Base-by-base conservation (phyloP, 2,888 invertebrate species). In the Sminthurinus aureus region DNA sequence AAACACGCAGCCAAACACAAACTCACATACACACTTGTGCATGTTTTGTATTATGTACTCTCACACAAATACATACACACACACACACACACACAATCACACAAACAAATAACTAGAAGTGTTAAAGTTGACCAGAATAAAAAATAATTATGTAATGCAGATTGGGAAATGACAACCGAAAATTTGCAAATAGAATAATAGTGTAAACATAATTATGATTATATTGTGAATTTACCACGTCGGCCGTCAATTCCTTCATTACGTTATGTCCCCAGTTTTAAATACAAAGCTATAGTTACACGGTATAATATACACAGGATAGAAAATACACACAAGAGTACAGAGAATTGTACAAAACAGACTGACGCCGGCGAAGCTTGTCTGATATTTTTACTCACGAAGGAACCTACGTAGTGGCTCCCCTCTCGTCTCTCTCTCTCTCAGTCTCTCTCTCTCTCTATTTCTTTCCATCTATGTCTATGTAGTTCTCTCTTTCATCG, bases 341-440 rank as follows among this genome's bases (percentile, higher is more conserved):
- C 83, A 85, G 83, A 83, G 85, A 87, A 85, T 86, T 86, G 85
- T 86, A 86, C 87, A 86, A 82, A 74, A 84, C 77, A 83, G 85
- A 87, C 87, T 87, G 86, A 87, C 84, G 86, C 87, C 86, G 87
- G 87, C 81, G 83, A 84, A 76, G 82, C 82, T 85, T 26, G 79
- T 79, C 80, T 80, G 71, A 80, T 80, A 80, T 80, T 80, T 79
- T 80, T 80, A 80, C 80, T 80, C 73, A 38, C n/a, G 76, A 24
- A 79, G 58, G 69, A 79, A 79, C 64, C 64, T 79, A 51, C 51
- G 69, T 11, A 18, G 52, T 50, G 52, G 52, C 80, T 66, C 38
- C 69, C 24, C 38, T 20, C 20, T 50, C 52, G 12, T 58, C 76
- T 50, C 51, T 69, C 69, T 69, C 69, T 74, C 74, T 74, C 26